phyloP scores from a whole-genome alignment of 2,113 vertebrate species.

The Aepyceros melampus region DNA sequence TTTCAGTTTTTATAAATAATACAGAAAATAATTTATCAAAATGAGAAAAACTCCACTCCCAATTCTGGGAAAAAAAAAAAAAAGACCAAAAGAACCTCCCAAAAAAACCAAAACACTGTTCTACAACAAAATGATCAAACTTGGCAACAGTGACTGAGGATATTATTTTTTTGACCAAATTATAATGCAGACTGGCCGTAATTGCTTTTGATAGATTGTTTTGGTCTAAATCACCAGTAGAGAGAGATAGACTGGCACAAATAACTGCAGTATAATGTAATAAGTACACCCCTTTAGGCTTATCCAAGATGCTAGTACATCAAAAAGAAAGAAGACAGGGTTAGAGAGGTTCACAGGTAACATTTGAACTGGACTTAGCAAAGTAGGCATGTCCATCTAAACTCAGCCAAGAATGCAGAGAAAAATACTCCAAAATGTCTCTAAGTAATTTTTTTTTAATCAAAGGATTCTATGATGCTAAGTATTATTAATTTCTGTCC shows the following conservation, averaged over 20 bases:
- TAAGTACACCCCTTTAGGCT: neutral
- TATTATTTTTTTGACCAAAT: constrained; percentile 2
- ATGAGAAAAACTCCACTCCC: neutral
- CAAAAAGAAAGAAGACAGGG: neutral
- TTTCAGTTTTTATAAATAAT: constrained; percentile 8
- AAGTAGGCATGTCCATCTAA: neutral
- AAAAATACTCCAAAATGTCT: neutral
- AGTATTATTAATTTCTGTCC: neutral
- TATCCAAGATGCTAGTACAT: neutral
- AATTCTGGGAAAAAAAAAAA: neutral
- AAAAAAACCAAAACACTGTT: neutral
- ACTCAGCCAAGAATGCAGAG: neutral
- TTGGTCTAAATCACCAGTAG: neutral
- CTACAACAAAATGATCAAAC: neutral
- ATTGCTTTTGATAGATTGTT: neutral
- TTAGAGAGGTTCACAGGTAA: neutral
- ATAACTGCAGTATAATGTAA: neutral
- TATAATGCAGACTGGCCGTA: neutral
- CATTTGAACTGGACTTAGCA: neutral
- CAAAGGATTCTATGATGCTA: neutral
- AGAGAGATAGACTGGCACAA: neutral
- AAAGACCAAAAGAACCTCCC: neutral
- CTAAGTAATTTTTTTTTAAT: neutral
- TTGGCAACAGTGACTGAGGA: neutral
- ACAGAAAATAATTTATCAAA: neutral